Conservation (phyloP, 1,140 invertebrate species). For the Drosophila sproati region DNA sequence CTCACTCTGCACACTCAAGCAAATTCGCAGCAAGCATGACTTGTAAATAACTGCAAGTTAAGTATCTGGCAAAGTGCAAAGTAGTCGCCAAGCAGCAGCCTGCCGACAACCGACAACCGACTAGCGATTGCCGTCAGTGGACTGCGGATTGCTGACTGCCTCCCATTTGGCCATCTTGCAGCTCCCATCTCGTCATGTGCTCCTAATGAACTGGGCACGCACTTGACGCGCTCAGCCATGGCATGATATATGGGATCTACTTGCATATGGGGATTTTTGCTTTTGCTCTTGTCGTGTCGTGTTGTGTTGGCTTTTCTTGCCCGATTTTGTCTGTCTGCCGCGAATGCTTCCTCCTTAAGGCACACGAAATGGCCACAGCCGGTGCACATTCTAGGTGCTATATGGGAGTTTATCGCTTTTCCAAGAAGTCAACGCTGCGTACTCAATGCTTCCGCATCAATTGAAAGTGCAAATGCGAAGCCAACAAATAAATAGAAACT, state of each 20-base stretch:
- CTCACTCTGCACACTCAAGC: slow-evolving; percentile 66
- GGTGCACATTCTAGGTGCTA: slow-evolving; percentile 45
- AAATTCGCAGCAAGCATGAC: slow-evolving; percentile 84
- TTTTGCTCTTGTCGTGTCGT: not conserved
- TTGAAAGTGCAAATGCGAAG: slow-evolving; percentile 44
- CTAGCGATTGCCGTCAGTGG: too few relatives aligned
- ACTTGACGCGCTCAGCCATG: slow-evolving; percentile 78
- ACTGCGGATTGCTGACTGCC: not conserved
- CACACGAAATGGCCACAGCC: slow-evolving; percentile 46
- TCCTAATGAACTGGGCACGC: slow-evolving; percentile 81
- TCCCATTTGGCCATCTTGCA: not conserved
- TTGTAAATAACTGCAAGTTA: slow-evolving; percentile 84
- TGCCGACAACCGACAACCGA: slow-evolving; percentile 11
- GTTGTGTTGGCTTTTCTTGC: not conserved
- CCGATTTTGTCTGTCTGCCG: slow-evolving; percentile 5
- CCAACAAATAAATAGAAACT: slow-evolving; percentile 13
- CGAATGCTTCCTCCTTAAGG: slow-evolving; percentile 9
- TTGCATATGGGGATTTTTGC: slow-evolving; percentile 18
- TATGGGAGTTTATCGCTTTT: slow-evolving; percentile 69
- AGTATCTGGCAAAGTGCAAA: slow-evolving; percentile 84
- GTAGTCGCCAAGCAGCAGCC: slow-evolving; percentile 71
- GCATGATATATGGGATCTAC: slow-evolving; percentile 74
- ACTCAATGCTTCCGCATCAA: slow-evolving; percentile 72
- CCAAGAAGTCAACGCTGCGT: slow-evolving; percentile 57
- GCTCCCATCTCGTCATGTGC: slow-evolving; percentile 22